Evolutionary conservation across 2,888 invertebrate genomes (phyloP), one percentile per base, ranked within the genome.

Genomic region (Melieria crassipennis): DNA sequence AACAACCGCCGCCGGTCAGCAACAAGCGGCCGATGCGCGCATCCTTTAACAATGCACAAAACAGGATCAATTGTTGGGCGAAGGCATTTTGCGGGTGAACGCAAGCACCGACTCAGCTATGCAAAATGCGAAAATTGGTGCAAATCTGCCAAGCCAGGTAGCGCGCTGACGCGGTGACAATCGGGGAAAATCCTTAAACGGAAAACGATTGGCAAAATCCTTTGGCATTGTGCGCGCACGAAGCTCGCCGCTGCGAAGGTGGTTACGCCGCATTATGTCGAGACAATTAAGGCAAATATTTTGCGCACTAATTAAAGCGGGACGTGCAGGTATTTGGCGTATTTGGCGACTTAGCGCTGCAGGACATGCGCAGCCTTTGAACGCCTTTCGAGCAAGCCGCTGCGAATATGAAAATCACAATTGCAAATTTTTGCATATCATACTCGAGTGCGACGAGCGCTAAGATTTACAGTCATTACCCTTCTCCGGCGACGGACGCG

Each of bases 231-330:
- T 30, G 30, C 30, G 30, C 30, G 30, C 30, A 30, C 30, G 30
- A 30, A 30, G 30, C 30, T 30, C 30, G 3, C 30, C 3, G 30
- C 30, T 30, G 30, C 50, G 58, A 60, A 67, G 67, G 67, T 67
- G 67, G 67, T 67, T 67, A 67, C 67, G 67, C 75, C 62, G 48
- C 48, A 64, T 57, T 72, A 58, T 67, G 71, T 61, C 43, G 43
- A 50, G 63, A 72, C 80, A 83, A 83, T 83, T 83, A 82, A 76
- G 78, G 78, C 81, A 82, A 83, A 83, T 83, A 83, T 83, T 83
- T 83, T 84, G 81, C 78, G 78, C 79, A 80, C 80, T 83, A 83
- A 83, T 84, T 83, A 80, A 81, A 67, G 43, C n/a, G 61, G 48
- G 45, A 7, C 11, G 46, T 50, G 77, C 77, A 78, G 47, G 78